Evolutionary conservation across 2,888 invertebrate species (phyloP), one percentile per base, ranked within the genome.

Genomic region (Eurytoma adleriae): DNA sequence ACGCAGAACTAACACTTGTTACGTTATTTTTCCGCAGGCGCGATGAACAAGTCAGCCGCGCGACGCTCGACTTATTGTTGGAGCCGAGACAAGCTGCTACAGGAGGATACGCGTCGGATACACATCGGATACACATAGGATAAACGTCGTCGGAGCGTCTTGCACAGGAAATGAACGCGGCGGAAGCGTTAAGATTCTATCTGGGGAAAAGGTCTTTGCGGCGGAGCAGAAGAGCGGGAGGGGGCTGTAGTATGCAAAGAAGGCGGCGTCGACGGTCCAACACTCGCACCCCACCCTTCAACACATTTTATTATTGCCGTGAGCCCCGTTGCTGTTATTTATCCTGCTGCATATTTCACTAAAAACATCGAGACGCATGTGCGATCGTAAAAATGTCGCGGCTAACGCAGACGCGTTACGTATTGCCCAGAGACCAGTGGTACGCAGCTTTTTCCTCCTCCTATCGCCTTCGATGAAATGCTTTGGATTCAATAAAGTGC

Each of bases 311-410:
- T 74, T 56, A 64, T 64, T 40, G 30, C 24, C 3, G 7, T 3
- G 7, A 16, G 20, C 13, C 16, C 5, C 56, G 66, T 27, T 13
- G 27, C 3, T 67, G 74, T 67, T 66, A 74, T 73, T 73, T 56
- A 74, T 67, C 48, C 59, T n/a, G 57, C 57, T 74, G 74, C 56
- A 74, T 67, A 57, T 67, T 74, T 67, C 66, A 57, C 66, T 56
- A 40, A 64, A 40, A 64, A 20, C 56, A 14, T 20, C 40, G 72
- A 64, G 64, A 48, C 40, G 48, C 48, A 74, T 57, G 57, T 67
- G 66, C 56, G 48, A 40, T 74, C 66, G 74, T 59, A 75, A 75
- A 75, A 59, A 61, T 75, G 50, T 67, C 67, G 52, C 27, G 18
- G 54, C 40, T 57, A 56, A 56, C 10, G 12, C 56, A 7, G 20